Evolutionary conservation across 2,888 invertebrate species (phyloP).

Genomic region (Cancer borealis): DNA sequence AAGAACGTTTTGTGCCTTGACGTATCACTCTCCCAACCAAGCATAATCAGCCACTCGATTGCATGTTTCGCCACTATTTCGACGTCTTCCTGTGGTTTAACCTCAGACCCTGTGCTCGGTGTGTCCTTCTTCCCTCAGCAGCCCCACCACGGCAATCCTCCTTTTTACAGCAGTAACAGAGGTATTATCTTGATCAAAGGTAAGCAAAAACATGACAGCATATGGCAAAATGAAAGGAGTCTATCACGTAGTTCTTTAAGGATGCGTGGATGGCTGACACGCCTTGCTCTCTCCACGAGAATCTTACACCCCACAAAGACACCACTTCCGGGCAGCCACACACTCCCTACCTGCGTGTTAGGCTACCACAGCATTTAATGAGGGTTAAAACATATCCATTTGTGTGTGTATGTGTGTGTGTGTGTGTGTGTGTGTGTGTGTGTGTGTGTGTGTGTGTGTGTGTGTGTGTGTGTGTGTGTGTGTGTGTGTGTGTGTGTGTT

Average conservation of each 20-base stretch:
- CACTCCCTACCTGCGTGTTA: background rate
- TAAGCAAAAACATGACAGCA: conserved; percentile 15
- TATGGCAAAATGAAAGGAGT: background rate
- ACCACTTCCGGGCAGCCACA: background rate
- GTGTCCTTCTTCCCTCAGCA: background rate
- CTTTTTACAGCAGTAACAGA: background rate
- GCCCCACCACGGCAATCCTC: background rate
- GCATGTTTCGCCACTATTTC: conserved; percentile 10
- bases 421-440: too few relatives aligned
- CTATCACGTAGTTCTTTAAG: background rate
- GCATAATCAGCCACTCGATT: background rate
- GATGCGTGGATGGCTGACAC: background rate
- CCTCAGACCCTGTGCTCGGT: conserved; percentile 1
- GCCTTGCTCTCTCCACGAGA: background rate
- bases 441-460: too few relatives aligned
- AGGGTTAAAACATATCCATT: background rate
- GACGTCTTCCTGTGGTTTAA: conserved; percentile 4
- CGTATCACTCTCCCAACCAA: background rate
- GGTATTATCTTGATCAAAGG: background rate
- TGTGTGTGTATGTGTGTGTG: too few relatives aligned
- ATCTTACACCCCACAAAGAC: background rate
- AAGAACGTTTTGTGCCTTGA: background rate
- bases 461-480: too few relatives aligned
- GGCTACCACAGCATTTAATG: background rate
- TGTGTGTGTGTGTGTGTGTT: too few relatives aligned